Evolutionary conservation across 2,888 invertebrate species (phyloP).

Genomic region (Byasa hedistus): DNA sequence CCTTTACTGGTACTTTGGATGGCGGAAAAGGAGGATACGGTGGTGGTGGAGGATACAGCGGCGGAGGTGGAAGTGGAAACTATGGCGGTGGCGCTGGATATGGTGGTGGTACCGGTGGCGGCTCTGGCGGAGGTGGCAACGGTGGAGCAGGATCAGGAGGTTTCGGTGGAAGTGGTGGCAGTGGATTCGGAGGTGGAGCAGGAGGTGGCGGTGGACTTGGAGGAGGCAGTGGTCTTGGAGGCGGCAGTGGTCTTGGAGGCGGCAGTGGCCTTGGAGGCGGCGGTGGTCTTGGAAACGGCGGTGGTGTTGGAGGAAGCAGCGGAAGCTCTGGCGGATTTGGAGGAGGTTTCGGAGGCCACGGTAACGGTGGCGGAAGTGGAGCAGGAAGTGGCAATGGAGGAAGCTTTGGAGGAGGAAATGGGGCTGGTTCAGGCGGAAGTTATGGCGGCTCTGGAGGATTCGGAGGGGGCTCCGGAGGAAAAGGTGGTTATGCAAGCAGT

Average conservation of each 20-base stretch:
- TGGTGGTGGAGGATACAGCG: conserved; percentile 59
- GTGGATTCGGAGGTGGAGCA: conserved; percentile 33
- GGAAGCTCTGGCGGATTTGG: conserved; percentile 30
- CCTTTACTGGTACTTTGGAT: conserved; percentile 56
- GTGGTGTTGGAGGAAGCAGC: conserved; percentile 34
- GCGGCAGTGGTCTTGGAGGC: conserved; percentile 34
- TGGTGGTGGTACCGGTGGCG: conserved; percentile 48
- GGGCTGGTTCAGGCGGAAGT: conserved; percentile 19
- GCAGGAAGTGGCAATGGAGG: conserved; percentile 32
- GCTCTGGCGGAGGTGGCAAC: conserved; percentile 32
- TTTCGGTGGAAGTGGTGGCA: conserved; percentile 28
- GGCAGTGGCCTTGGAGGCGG: conserved; percentile 35
- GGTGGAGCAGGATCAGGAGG: conserved; percentile 30
- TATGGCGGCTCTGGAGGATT: conserved; percentile 4
- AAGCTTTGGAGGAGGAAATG: conserved; percentile 25
- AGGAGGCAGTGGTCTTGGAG: conserved; percentile 34
- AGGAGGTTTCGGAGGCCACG: conserved; percentile 21
- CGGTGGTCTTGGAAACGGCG: conserved; percentile 34
- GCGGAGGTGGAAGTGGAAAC: conserved; percentile 54
- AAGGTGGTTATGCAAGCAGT: conserved; percentile 32
- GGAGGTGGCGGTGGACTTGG: conserved; percentile 40
- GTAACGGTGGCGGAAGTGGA: conserved; percentile 24
- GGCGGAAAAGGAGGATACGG: conserved; percentile 62
- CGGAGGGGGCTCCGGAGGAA: conserved; percentile 29
- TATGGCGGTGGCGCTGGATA: conserved; percentile 39